phyloP scores from a whole-genome alignment of 2,113 vertebrate species.

The Oreochromis niloticus region DNA sequence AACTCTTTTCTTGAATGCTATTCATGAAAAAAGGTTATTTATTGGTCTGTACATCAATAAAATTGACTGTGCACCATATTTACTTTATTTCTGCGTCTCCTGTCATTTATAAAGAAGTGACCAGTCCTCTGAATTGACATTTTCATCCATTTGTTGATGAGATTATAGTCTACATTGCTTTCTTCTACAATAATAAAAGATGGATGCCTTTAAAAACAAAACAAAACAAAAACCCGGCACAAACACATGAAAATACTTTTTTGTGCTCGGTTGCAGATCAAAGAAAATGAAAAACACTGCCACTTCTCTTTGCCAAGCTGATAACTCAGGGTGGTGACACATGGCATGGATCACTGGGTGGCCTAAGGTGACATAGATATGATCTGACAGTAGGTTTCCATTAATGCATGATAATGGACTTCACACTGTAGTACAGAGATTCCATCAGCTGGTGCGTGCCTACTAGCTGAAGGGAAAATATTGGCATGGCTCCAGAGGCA shows the following conservation, averaged over 20 bases:
- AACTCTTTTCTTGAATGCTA: constrained; percentile 68
- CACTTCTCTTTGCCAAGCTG: constrained; percentile 12
- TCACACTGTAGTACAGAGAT: constrained; percentile 17
- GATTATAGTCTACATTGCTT: background rate
- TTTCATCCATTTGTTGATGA: background rate
- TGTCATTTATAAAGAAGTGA: background rate
- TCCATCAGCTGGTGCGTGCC: constrained; percentile 5
- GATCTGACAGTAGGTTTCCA: constrained; percentile 50
- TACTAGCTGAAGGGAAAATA: constrained; percentile 2
- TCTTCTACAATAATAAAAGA: background rate
- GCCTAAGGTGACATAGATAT: constrained; percentile 44
- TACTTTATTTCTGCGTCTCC: constrained; percentile 2
- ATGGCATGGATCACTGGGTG: constrained; percentile 15
- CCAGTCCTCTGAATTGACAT: background rate
- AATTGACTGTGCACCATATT: constrained; percentile 79
- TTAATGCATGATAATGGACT: constrained; percentile 62
- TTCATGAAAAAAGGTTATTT: constrained; percentile 73
- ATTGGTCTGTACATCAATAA: constrained; percentile 86
- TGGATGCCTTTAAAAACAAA: background rate
- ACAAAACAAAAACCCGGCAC: background rate
- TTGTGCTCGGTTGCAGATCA: background rate
- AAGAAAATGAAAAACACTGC: constrained; percentile 8
- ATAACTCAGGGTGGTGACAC: constrained; percentile 37
- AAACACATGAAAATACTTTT: background rate
- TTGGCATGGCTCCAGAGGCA: background rate